These are phyloP conservation scores for Leucophora obtusa DNA, from an alignment of 2,888 invertebrate genomes.

Conservation along the genomic window DNA sequence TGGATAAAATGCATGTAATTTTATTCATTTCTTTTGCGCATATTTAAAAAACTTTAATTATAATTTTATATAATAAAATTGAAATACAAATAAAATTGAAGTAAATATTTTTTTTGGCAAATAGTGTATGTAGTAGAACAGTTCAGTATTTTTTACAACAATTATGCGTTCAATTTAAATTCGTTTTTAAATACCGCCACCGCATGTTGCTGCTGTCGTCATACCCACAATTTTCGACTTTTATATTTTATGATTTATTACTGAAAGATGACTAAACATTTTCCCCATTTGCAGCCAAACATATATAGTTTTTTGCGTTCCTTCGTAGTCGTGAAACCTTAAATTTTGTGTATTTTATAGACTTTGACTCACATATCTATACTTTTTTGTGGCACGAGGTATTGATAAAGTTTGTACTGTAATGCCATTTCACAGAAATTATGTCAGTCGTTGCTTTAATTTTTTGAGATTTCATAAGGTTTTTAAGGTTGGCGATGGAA, in stretches of 20 bases:
- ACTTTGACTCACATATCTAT: neutral
- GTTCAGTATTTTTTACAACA: slow-evolving; percentile 54
- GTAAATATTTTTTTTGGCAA: slow-evolving; percentile 14
- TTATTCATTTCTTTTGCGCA: too few species aligned
- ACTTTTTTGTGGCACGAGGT: slow-evolving; percentile 18
- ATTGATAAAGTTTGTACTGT: slow-evolving; percentile 54
- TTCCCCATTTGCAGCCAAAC: slow-evolving; percentile 58
- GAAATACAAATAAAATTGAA: neutral
- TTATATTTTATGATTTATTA: slow-evolving; percentile 73
- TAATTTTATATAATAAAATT: neutral
- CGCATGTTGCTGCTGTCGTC: slow-evolving; percentile 63
- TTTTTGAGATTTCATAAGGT: slow-evolving; percentile 19
- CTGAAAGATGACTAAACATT: slow-evolving; percentile 75
- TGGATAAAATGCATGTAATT: too few species aligned
- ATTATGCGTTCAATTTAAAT: slow-evolving; percentile 71
- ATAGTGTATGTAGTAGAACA: slow-evolving; percentile 20
- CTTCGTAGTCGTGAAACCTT: slow-evolving; percentile 15
- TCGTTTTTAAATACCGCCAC: slow-evolving; percentile 68
- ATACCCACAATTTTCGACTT: slow-evolving; percentile 62
- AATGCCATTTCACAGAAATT: slow-evolving; percentile 56
- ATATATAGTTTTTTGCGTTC: neutral
- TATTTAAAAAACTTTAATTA: too few species aligned
- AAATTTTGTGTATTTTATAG: slow-evolving; percentile 7
- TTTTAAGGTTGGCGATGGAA: neutral
- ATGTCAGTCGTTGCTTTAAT: slow-evolving; percentile 47